Base-by-base conservation (phyloP, 1,140 invertebrate genomes). In the Papilio xuthus region DNA sequence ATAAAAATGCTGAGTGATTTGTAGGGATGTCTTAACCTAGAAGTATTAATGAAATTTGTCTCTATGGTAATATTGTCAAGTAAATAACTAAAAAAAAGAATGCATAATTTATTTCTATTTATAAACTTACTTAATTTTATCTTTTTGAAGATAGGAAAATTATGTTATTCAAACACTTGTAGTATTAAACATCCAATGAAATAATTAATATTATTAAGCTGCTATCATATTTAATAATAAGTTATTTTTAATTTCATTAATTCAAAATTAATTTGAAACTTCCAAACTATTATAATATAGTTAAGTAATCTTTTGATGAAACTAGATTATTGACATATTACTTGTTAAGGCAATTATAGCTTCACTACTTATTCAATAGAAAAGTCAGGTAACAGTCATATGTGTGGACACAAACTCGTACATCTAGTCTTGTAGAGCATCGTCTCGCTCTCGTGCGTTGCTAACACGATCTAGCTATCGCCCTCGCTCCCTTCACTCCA, bases 401-500 rank as follows among this genome's bases (percentile, higher is more conserved):
- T 81, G 80, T 81, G 78, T 81, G 78, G 74, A 72, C 73, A 81
- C 80, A 81, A 78, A 81, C 63, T 77, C 77, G n/a, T 81, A 81
- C 67, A 85, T 83, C 78, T 90, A 74, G 82, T 80, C 81, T 83
- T 85, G 80, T 91, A 89, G 86, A 84, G 86, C 85, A 82, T 82
- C 81, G 75, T 93, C 92, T 86, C 89, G 75, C 80, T 93, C 87
- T 69, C 79, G 75, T 84, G 37, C 67, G 78, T 67, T 32, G 42
- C 74, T 37, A 72, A 77, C 72, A 73, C 60, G 75, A 83, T 89
- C 83, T 80, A 78, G 70, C 85, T 67, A 82, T 93, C 90, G 81
- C 85, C 78, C 80, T 92, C 87, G 63, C 87, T 91, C 91, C 91
- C 89, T 93, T 93, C 91, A 93, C 92, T 93, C 81, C 81, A 86